These are phyloP conservation scores for Camponotus fellah DNA, from an alignment of 2,888 invertebrate genomes.

Conservation along the genomic window DNA sequence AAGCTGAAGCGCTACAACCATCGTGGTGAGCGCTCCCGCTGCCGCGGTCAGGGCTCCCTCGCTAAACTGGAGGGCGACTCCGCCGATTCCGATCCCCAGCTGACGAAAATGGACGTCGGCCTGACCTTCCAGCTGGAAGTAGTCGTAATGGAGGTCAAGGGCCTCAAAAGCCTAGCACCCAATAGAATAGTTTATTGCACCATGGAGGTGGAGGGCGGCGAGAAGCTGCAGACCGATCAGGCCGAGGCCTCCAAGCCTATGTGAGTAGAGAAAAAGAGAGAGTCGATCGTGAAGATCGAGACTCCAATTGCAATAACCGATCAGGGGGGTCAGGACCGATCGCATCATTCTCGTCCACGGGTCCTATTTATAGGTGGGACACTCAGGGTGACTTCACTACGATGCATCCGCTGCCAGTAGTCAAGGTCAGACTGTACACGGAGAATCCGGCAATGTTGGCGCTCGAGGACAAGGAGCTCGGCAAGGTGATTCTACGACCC, in stretches of 20 bases:
- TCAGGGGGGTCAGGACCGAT: slow-evolving; percentile 31
- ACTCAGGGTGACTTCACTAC: slow-evolving; percentile 99
- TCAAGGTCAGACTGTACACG: slow-evolving; percentile 99
- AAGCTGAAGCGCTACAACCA: slow-evolving; percentile 99
- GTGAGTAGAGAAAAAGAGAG: slow-evolving; percentile 87
- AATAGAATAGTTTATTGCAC: slow-evolving; percentile 99
- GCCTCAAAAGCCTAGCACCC: slow-evolving; percentile 97
- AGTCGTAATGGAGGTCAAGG: slow-evolving; percentile 99
- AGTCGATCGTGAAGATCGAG: slow-evolving; percentile 7
- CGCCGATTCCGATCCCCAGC: slow-evolving; percentile 97
- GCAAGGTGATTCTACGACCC: slow-evolving; percentile 95
- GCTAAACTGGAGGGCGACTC: slow-evolving; percentile 97
- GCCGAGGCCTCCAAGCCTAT: slow-evolving; percentile 99
- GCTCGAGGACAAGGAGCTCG: slow-evolving; percentile 99
- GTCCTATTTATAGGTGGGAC: slow-evolving; percentile 93
- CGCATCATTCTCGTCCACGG: slow-evolving; percentile 39
- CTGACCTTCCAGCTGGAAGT: slow-evolving; percentile 98
- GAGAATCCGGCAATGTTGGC: slow-evolving; percentile 99
- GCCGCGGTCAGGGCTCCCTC: slow-evolving; percentile 94
- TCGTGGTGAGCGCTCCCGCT: slow-evolving; percentile 86
- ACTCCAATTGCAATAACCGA: background rate
- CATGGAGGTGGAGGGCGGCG: slow-evolving; percentile 99
- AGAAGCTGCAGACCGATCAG: slow-evolving; percentile 99
- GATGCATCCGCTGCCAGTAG: slow-evolving; percentile 97
- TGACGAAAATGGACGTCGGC: slow-evolving; percentile 99